These are phyloP conservation scores for Chorisops tibialis DNA, from an alignment of 2,888 invertebrate species.

Conservation along the genomic window DNA sequence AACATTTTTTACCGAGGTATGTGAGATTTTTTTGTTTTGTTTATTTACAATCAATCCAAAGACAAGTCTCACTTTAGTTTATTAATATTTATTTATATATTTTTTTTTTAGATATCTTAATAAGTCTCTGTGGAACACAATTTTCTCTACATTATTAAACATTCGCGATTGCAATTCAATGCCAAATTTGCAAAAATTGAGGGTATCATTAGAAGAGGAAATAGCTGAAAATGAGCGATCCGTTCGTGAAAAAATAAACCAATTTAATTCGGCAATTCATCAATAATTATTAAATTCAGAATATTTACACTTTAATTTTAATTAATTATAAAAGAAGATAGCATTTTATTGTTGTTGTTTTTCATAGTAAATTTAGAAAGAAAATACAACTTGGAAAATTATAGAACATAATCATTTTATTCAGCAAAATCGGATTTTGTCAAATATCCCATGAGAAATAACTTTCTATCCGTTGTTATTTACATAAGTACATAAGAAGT, in stretches of 20 bases:
- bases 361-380: too few relatives aligned
- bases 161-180: conserved; percentile 71
- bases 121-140: conserved; percentile 70
- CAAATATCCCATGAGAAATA: too few relatives aligned
- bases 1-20: conserved; percentile 41
- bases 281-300: neutral
- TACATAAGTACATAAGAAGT: too few relatives aligned
- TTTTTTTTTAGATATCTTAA: conserved; percentile 62
- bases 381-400: too few relatives aligned
- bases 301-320: too few relatives aligned
- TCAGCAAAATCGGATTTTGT: too few relatives aligned
- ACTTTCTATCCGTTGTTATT: too few relatives aligned
- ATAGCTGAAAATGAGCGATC: conserved; percentile 45
- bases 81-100: neutral
- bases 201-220: conserved; percentile 44
- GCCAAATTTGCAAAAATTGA: conserved; percentile 62
- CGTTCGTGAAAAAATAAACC: conserved; percentile 43
- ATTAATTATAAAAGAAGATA: too few relatives aligned
- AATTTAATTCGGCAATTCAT: conserved; percentile 44
- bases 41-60: neutral
- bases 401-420: too few relatives aligned
- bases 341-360: too few relatives aligned
- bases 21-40: neutral
- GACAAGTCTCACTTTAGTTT: too few relatives aligned
- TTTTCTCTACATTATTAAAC: conserved; percentile 79